Base-by-base conservation (phyloP, 2,113 vertebrate genomes). In the Girardinichthys multiradiatus region DNA sequence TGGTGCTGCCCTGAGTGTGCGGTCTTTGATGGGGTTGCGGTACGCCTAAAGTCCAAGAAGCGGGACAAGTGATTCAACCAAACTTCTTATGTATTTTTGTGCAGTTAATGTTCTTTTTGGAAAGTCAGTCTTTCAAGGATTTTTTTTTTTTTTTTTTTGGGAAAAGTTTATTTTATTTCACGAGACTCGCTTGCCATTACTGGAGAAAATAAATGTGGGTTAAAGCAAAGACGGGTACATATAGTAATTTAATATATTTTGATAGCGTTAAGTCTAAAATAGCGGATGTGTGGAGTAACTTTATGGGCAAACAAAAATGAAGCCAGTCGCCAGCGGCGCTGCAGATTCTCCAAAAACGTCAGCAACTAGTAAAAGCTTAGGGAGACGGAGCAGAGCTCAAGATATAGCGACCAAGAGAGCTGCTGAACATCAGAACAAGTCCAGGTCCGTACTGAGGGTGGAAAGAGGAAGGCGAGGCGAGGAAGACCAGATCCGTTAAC, bases 241-340 rank as follows among this genome's bases (percentile, higher is more conserved):
- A 54, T 10, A 60, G 14, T 8, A 27, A 3, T 12, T 35, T 48
- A 0, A 30, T 30, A 15, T 5, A 0, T 2, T 19, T 17, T 15
- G 24, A 4, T 2, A 11, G 26, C 27, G 27, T 63, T 69, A 39
- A 2, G 1, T 5, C 5, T 4, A 31, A 37, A 31, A 9, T 1
- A 42, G n/a, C 5, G 1, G 31, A 2, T 54, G 17, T 61, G 9
- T 75, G 12, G 5, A 57, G 64, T 74, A 63, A 4, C 15, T 27
- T 33, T 59, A 1, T 24, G 51, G 39, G 21, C n/a, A 45, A 70
- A 69, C 78, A 9, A 21, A 68, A 30, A 88, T 83, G 84, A 85
- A 80, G 35, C 60, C 91, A 4, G 79, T 89, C 70, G 70, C 88
- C 65, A 37, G 91, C 6, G 90, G 91, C 84, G 92, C 94, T 90